Conservation (phyloP, 2,888 invertebrate genomes). For the Onthophagus sagittarius region DNA sequence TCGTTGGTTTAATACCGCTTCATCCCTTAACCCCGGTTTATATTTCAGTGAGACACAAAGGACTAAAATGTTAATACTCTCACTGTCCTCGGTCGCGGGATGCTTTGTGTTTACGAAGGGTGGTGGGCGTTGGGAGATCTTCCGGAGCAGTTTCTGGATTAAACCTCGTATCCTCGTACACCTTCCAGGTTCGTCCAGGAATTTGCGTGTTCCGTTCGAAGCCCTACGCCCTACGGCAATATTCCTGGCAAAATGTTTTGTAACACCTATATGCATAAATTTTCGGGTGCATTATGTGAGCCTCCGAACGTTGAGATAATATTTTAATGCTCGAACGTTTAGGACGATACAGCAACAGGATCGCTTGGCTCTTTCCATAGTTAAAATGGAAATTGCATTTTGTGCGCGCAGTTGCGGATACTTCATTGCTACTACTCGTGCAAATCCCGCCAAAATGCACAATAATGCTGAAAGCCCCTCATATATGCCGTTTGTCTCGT, state of each 20-base stretch:
- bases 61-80: slow-evolving; percentile 41
- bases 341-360: background rate
- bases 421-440: background rate
- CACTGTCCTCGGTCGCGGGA: slow-evolving; percentile 26
- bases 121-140: slow-evolving; percentile 28
- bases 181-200: slow-evolving; percentile 1
- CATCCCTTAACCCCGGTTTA: slow-evolving; percentile 40
- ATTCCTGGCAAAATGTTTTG: background rate
- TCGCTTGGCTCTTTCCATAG: background rate
- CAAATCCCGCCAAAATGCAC: background rate
- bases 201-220: background rate
- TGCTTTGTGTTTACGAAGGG: slow-evolving; percentile 29
- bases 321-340: background rate
- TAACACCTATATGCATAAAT: background rate
- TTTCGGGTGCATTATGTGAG: background rate
- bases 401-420: background rate
- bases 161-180: slow-evolving; percentile 13
- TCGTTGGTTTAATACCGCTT: slow-evolving; percentile 39
- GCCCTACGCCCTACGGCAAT: background rate
- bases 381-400: background rate
- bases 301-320: background rate
- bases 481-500: too few relatives aligned
- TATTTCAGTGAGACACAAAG: slow-evolving; percentile 40
- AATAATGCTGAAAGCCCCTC: too few relatives aligned
- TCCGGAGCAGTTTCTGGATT: slow-evolving; percentile 14